Base-by-base conservation (phyloP, 2,797 vertebrate species). In the Antennarius maculatus region DNA sequence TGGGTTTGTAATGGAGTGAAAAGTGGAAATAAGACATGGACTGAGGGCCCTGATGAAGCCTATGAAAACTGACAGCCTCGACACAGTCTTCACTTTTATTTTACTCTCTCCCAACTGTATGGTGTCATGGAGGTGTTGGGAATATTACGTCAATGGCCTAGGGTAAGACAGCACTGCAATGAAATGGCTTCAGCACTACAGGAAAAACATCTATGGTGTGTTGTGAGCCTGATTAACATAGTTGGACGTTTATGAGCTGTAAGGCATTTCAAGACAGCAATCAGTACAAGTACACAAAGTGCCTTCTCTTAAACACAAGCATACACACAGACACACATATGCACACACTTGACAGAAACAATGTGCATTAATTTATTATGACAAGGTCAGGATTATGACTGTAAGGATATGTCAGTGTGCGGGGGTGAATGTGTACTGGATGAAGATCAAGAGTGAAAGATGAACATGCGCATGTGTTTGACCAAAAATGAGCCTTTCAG, bases 371-470 rank as follows among this genome's bases (percentile, higher is more conserved):
- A 87, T 43, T 16, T 29, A 58, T 50, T 80, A 66, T 58, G 86
- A 84, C 88, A 89, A 86, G 88, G 82, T 89, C 83, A 83, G 59
- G 47, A 51, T 60, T 82, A 49, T 74, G 66, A 76, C 86, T 76
- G 62, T 84, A 62, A 74, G 61, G 65, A 75, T 80, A 61, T 79
- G 75, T 86, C 79, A 70, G 78, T 15, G n/a, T 34, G 62, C 63
- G 23, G 78, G 47, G 61, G 53, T 29, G 58, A 55, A 51, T 57
- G 34, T 62, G 54, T 45, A 65, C 55, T 43, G 51, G 65, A 83
- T 65, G 69, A 75, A 46, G 67, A 86, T 81, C 52, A 28, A 28
- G 41, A 71, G 54, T 79, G 84, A 84, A 79, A 68, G 78, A 82
- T 78, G 54, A 70, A 69, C 68, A 71, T 45, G 70, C 74, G 69